Evolutionary conservation across 2,888 invertebrate genomes (phyloP), one percentile per base, ranked within the genome.

Genomic region (Habrosyne pyritoides): DNA sequence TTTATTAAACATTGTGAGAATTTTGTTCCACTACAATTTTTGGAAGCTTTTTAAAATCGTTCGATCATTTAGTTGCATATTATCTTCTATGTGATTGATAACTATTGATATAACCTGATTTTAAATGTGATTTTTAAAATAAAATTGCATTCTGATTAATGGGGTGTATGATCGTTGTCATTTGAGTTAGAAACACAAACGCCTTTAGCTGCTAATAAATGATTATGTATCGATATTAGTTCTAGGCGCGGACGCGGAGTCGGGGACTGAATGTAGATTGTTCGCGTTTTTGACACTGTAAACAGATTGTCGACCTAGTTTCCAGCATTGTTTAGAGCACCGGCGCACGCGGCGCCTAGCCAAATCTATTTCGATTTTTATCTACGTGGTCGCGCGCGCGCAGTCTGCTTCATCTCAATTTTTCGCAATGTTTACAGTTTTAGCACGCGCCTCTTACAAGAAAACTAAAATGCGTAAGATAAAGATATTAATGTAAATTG

Each of bases 341-440:
- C 73, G 69, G 73, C 77, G 79, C 73, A 71, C 82, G 83, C 79
- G 89, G 90, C 88, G 87, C 83, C 69, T 83, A 82, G 91, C 91
- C 91, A 91, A 90, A 79, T 90, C 91, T 91, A 91, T 91, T 91
- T 91, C 76, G 71, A 86, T 82, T 84, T 88, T 87, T 85, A 88
- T 85, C 86, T 88, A 81, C 85, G 86, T 77, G 83, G 67, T 71
- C 72, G 69, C 66, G 71, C 76, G 71, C 78, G 73, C 82, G 79
- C 80, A 72, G 82, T 84, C 83, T 83, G 82, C 73, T 69, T 71
- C 75, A 66, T 69, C 70, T 75, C 75, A 76, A 75, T 89, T 87
- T 89, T 90, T 85, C 50, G 85, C 87, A 86, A 81, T 87, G 84
- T 88, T 87, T 87, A 87, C 82, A 70, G 67, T 72, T 71, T 65